Conservation (phyloP, 1,140 invertebrate species). For the Trichonephila clavata region DNA sequence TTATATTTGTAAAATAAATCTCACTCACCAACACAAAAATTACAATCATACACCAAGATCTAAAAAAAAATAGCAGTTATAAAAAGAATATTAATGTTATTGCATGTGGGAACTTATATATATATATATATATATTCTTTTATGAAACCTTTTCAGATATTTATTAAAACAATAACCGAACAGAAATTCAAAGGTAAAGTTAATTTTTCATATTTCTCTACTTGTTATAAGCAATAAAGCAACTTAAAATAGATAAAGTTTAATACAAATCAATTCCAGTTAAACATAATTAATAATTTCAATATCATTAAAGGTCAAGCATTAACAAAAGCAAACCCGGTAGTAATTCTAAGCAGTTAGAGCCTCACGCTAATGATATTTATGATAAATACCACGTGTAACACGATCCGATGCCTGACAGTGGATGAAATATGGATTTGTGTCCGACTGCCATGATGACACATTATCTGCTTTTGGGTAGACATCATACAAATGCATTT, state of each 20-base stretch:
- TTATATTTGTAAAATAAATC: too few species aligned
- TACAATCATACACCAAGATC: too few species aligned
- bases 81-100: too few species aligned
- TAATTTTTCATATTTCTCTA: too few species aligned
- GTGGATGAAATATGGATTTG: constrained; percentile 34
- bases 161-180: too few species aligned
- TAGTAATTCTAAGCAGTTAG: neutral
- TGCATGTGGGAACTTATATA: too few species aligned
- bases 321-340: neutral
- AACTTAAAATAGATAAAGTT: neutral
- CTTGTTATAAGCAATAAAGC: too few species aligned
- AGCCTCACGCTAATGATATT: constrained; percentile 15
- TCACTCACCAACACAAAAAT: too few species aligned
- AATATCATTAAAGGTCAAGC: neutral
- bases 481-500: constrained; percentile 64
- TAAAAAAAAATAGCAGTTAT: too few species aligned
- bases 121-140: too few species aligned
- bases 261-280: neutral
- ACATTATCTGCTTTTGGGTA: constrained; percentile 41
- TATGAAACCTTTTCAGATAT: too few species aligned
- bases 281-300: neutral
- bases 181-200: too few species aligned
- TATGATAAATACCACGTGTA: constrained; percentile 57
- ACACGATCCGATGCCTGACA: constrained; percentile 25
- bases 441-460: constrained; percentile 41